Evolutionary conservation across 2,888 invertebrate genomes (phyloP), one percentile per base, ranked within the genome.

Genomic region (Cephus nigrinus): DNA sequence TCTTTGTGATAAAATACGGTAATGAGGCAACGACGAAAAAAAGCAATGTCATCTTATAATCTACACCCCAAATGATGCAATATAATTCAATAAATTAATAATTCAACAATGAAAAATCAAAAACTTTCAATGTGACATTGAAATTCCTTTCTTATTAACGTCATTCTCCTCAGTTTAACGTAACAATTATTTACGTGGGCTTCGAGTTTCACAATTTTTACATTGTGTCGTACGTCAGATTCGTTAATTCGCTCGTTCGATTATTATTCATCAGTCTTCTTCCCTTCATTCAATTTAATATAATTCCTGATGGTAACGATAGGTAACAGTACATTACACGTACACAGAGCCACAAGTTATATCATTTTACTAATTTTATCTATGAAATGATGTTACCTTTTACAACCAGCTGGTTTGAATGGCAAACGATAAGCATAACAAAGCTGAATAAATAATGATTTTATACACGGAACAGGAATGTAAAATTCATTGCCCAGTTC

Each of bases 211-310:
- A 33, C 33, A 71, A 32, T 31, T 71, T 33, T 3, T 71, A 12
- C 33, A 71, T 23, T 55, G 71, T 23, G 12, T 32, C 31, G 15
- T 31, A 71, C 31, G 31, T 32, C 15, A 33, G 9, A 71, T 71
- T 71, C 71, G 71, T 71, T 71, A 71, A 71, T 32, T 71, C 55
- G 55, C 55, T 32, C 31, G 9, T 15, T 32, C 71, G 71, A 71
- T 71, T 71, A 32, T 71, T 32, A 83, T 80, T 83, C 80, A 82
- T 88, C 88, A 88, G 88, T 88, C 88, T 88, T 88, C 79, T 82
- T 76, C 82, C 71, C 33, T 71, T 71, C 9, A 23, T 31, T 11
- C 71, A 33, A 31, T 12, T 31, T 31, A 31, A 12, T 31, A 31
- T 31, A 71, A 5, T 71, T 55, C 55, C 55, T 55, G 55, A 55